Base-by-base conservation (phyloP, 2,797 vertebrate genomes). In the Gallinago nigripennis region DNA sequence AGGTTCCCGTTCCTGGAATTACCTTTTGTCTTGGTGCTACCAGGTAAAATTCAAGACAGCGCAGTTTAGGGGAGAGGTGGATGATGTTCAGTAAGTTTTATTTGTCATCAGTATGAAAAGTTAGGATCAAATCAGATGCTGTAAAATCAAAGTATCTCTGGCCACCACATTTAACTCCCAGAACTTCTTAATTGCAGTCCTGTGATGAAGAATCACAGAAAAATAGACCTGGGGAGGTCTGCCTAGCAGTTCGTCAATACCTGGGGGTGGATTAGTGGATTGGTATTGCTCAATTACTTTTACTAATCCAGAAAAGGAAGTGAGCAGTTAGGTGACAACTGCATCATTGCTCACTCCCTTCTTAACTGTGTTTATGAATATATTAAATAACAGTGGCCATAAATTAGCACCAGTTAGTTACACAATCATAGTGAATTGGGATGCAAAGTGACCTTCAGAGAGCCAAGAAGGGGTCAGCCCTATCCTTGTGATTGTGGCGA, bases 231-330 rank as follows among this genome's bases (percentile, higher is more conserved):
- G 43, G 10, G 33, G 25, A 91, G 58, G 27, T 81, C 85, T 95
- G 50, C 87, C 41, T 75, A 78, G 54, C 37, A 86, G 68, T 88
- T 90, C 24, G 2, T 88, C 17, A 13, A 86, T 86, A 90, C 65
- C 81, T 78, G 50, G 12, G 58, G 66, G 50, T 83, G 82, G 73
- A 82, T 90, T 91, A 77, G 82, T 81, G 75, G 72, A 82, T 95
- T 88, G 69, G 27, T 56, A 43, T 95, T 96, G 90, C 91, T 94
- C 80, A 94, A 88, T 64, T 48, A 86, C 80, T 95, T 95, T 78
- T 95, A 83, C 88, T 94, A 91, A 95, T 90, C 41, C 90, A 83
- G 90, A 72, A 95, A 58, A 95, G 95, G 95, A 96, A 96, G 46
- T 71, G 63, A 96, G 90, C 82, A 71, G 73, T 94, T 94, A 88